Percentiles rank a stretch among this genome's conserved stretches.
Conservation (phyloP, 1,140 invertebrate genomes). For the Papilio xuthus region DNA sequence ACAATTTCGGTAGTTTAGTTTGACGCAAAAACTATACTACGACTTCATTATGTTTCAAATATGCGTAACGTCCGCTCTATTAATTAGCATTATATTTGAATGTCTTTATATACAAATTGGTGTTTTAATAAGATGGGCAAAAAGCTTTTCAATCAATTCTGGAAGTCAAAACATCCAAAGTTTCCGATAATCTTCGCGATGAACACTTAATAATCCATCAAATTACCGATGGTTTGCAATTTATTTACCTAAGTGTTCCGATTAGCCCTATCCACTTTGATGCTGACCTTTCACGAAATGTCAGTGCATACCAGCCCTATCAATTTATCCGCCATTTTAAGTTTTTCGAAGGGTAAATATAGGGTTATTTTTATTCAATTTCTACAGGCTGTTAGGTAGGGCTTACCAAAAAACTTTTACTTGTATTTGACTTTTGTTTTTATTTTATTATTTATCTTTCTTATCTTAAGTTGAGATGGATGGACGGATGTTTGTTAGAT, state of each 20-base stretch:
- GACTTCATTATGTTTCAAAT: too few species aligned
- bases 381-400: background rate
- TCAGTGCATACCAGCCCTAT: constrained; percentile 44
- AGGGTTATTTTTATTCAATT: constrained; percentile 12
- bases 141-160: constrained; percentile 7
- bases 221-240: constrained; percentile 28
- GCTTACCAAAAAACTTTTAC: background rate
- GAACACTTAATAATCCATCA: constrained; percentile 24
- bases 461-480: too few species aligned
- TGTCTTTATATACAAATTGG: background rate
- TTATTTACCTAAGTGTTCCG: constrained; percentile 46
- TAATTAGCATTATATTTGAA: too few species aligned
- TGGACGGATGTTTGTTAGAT: too few species aligned
- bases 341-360: constrained; percentile 27
- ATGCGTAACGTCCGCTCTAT: too few species aligned
- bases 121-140: background rate
- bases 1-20: too few species aligned
- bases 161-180: constrained; percentile 1
- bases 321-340: constrained; percentile 35
- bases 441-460: too few species aligned
- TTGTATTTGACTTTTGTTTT: background rate
- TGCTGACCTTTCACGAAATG: constrained; percentile 55
- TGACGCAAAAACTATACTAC: too few species aligned
- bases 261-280: constrained; percentile 40
- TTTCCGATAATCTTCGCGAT: background rate